Evolutionary conservation across 2,888 invertebrate genomes (phyloP).

Genomic region (Caenorhabditis sp.): DNA sequence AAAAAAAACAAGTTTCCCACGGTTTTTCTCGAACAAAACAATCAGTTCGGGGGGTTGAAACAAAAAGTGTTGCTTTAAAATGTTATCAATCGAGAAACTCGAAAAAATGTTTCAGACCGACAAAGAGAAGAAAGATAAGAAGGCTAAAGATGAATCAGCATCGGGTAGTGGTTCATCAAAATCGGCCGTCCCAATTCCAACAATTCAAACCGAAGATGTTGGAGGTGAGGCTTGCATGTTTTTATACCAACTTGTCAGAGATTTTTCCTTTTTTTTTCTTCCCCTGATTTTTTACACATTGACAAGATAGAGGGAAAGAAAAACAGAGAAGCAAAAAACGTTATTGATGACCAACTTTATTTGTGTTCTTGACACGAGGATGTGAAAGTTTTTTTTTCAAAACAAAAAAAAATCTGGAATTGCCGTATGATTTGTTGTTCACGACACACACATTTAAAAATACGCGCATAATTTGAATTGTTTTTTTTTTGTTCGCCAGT

Average conservation of each 20-base stretch:
- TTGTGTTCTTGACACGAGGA: not conserved
- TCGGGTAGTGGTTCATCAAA: conserved; percentile 11
- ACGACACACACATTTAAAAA: not conserved
- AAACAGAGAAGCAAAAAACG: not conserved
- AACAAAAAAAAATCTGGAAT: not conserved
- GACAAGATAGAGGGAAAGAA: not conserved
- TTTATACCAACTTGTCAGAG: not conserved
- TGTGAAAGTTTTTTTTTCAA: not conserved
- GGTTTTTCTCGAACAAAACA: too few relatives aligned
- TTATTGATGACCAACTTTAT: not conserved
- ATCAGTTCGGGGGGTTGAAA: too few relatives aligned
- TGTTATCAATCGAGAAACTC: not conserved
- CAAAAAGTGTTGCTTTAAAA: too few relatives aligned
- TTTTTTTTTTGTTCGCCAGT: not conserved
- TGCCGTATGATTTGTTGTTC: not conserved
- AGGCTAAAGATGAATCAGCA: conserved; percentile 24
- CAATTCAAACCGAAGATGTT: conserved; percentile 40
- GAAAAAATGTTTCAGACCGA: conserved; percentile 1
- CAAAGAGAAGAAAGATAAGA: conserved; percentile 24
- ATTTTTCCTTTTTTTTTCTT: not conserved
- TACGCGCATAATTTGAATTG: not conserved
- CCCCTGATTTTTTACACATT: not conserved
- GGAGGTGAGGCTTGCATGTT: conserved; percentile 15
- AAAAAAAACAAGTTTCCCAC: not conserved
- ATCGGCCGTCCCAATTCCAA: conserved; percentile 31